phyloP scores from a whole-genome alignment of 1,140 invertebrate species.

The Panagrolaimus sp. region DNA sequence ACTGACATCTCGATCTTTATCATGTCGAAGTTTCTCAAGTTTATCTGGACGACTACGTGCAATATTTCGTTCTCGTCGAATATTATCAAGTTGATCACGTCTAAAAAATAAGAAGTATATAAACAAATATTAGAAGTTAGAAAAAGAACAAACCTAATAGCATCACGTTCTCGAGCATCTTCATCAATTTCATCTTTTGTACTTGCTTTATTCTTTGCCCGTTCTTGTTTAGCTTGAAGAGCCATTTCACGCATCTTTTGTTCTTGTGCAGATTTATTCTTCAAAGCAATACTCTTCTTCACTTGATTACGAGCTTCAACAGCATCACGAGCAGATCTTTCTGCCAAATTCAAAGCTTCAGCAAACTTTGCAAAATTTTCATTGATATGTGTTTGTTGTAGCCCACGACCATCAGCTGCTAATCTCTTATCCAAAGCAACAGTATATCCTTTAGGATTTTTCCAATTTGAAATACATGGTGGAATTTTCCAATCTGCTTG shows the following conservation, averaged over 20 bases:
- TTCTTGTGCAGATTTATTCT: constrained; percentile 97
- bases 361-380: constrained; percentile 98
- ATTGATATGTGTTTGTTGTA: constrained; percentile 90
- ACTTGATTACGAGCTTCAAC: constrained; percentile 91
- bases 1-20: constrained; percentile 91
- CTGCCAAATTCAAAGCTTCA: constrained; percentile 93
- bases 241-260: constrained; percentile 85
- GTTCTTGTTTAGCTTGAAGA: constrained; percentile 86
- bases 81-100: constrained; percentile 44
- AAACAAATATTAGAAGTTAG: neutral
- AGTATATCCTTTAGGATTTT: constrained; percentile 95
- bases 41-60: constrained; percentile 88
- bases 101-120: constrained; percentile 26
- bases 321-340: constrained; percentile 89
- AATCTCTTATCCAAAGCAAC: constrained; percentile 95
- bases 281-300: constrained; percentile 90
- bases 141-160: constrained; percentile 66
- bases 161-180: constrained; percentile 75
- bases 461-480: constrained; percentile 99
- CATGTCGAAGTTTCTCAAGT: constrained; percentile 72
- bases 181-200: constrained; percentile 47
- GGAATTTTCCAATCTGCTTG: constrained; percentile 99
- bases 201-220: constrained; percentile 70
- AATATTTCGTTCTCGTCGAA: constrained; percentile 74
- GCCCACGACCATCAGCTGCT: constrained; percentile 90